Evolutionary conservation across 37 sponge, comb jelly and placozoan genomes (phyloP), one percentile per base, ranked within the genome.

Genomic region (Trichoplax adhaerens): DNA sequence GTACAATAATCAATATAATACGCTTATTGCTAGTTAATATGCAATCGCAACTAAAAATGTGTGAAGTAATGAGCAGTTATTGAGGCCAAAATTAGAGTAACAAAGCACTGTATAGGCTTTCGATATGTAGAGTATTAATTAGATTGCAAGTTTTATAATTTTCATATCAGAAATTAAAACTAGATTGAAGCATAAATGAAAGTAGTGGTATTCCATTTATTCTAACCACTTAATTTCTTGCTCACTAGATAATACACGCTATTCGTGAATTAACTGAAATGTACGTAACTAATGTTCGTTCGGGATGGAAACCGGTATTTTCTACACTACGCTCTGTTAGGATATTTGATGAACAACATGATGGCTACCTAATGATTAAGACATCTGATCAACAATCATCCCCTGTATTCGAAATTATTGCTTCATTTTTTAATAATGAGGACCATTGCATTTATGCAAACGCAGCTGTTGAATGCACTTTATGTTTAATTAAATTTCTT

Each of bases 381-480:
- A 29, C 29, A 29, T 29, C 29, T 29, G 75, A 74, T 56, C 64
- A 56, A 7, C 65, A 66, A 66, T 65, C 75, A 3, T 65, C 75
- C 64, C 75, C 75, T 10, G 75, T 74, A n/a, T 74, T 74, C 10
- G 75, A 74, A n/a, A 66, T 74, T 63, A 66, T 74, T n/a, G 64
- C 75, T 3, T 65, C 65, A 3, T 65, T 74, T 55, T 63, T 74
- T 65, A 66, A 74, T 47, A 55, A 66, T 12, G 75, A 74, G n/a
- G 75, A 74, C 52, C 66, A 65, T 54, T 74, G 29, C 65, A 74
- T 74, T 29, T 74, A 65, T 58, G 59, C 75, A 2, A 66, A 74
- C 54, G 75, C 75, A 3, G 65, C 65, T 4, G 65, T 74, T 12
- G 75, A 74, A 47, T 74, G 75, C 65, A 66, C 65, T 5, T 3